These are phyloP conservation scores for Morpho helenor DNA, from an alignment of 2,888 invertebrate species.

Conservation along the genomic window DNA sequence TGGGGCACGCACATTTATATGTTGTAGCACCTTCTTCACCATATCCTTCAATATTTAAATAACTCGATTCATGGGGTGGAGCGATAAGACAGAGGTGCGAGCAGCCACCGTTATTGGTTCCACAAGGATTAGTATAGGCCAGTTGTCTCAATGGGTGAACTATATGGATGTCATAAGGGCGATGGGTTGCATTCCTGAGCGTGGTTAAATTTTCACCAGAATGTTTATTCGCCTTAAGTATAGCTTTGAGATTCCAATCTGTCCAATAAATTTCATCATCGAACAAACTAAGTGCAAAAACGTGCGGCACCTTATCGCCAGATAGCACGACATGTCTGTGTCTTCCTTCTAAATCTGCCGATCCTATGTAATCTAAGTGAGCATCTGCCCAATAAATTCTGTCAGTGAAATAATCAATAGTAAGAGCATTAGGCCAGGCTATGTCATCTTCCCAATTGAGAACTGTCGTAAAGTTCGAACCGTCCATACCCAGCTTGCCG, in stretches of 20 bases:
- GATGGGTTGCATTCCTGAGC: constrained; percentile 94
- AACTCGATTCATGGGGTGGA: constrained; percentile 87
- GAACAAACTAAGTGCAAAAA: constrained; percentile 95
- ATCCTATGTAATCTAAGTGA: constrained; percentile 98
- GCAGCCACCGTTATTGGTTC: constrained; percentile 95
- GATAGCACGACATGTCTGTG: constrained; percentile 90
- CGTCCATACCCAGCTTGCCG: constrained; percentile 98
- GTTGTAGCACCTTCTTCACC: constrained; percentile 89
- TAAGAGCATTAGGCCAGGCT: constrained; percentile 99
- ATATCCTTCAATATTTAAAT: constrained; percentile 87
- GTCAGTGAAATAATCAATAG: constrained; percentile 97
- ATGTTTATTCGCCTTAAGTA: constrained; percentile 95
- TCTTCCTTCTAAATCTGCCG: constrained; percentile 94
- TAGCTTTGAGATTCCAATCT: constrained; percentile 98
- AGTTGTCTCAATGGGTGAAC: constrained; percentile 94
- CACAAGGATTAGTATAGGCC: constrained; percentile 94
- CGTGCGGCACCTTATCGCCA: constrained; percentile 93
- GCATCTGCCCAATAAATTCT: constrained; percentile 99
- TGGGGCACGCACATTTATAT: constrained; percentile 95
- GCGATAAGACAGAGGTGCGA: constrained; percentile 96
- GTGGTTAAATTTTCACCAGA: constrained; percentile 86
- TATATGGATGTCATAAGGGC: constrained; percentile 95
- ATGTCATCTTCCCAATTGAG: constrained; percentile 95
- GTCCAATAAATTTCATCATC: constrained; percentile 98
- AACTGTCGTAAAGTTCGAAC: constrained; percentile 92